A percentile compares a stretch with the other conserved stretches of the same genome.
Evolutionary conservation across 1,140 invertebrate species (phyloP).

Genomic region (Cydia fagiglandana): DNA sequence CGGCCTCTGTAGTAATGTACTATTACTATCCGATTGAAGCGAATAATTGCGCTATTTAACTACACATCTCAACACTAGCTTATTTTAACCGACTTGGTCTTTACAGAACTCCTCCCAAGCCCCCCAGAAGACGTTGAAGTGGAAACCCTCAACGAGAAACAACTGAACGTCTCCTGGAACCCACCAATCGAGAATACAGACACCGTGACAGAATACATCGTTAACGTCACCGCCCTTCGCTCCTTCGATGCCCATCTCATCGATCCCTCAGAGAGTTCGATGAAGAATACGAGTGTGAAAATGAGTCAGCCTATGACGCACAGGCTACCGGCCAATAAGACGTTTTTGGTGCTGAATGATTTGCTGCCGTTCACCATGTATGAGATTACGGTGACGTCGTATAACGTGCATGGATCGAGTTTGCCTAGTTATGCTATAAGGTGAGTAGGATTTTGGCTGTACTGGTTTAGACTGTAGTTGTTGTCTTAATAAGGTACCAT

Average conservation of each 20-base stretch:
- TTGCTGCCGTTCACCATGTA: conserved; percentile 89
- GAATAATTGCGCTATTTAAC: no score
- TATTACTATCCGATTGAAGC: not conserved
- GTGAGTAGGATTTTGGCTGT: conserved; percentile 51
- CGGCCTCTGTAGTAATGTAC: no score
- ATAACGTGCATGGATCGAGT: conserved; percentile 87
- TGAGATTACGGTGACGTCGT: conserved; percentile 85
- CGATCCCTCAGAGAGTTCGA: conserved; percentile 72
- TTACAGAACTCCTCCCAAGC: conserved; percentile 85
- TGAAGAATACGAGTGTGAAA: conserved; percentile 50
- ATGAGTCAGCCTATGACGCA: conserved; percentile 55
- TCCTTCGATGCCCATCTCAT: conserved; percentile 82
- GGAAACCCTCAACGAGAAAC: conserved; percentile 84
- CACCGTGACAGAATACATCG: conserved; percentile 83
- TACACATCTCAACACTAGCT: no score
- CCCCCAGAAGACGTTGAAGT: conserved; percentile 85
- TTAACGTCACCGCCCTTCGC: conserved; percentile 86
- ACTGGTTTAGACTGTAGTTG: not conserved
- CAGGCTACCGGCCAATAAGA: conserved; percentile 80
- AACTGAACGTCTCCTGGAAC: conserved; percentile 85
- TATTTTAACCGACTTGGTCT: conserved; percentile 34
- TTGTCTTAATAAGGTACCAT: no score
- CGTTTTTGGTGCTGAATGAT: conserved; percentile 81
- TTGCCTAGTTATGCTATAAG: conserved; percentile 85
- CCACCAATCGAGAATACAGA: conserved; percentile 82